Evolutionary conservation across 1,140 invertebrate genomes (phyloP).

Genomic region (Apis dorsata): DNA sequence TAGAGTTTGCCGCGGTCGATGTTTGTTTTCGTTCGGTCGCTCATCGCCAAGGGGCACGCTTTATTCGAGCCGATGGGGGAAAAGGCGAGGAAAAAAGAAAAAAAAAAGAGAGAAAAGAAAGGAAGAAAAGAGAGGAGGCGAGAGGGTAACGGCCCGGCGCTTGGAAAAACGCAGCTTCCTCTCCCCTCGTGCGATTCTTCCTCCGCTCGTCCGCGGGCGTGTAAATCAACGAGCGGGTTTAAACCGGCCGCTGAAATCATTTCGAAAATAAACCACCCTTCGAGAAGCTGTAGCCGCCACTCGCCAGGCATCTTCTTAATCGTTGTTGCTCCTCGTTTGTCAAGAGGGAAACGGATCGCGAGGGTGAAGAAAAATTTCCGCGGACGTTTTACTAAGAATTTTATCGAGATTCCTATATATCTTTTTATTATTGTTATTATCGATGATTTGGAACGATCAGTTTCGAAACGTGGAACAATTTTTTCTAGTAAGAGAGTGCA

Average conservation of each 20-base stretch:
- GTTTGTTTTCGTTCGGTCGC: slow-evolving; percentile 25
- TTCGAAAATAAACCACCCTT: slow-evolving; percentile 42
- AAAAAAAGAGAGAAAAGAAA: neutral
- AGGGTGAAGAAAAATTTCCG: neutral
- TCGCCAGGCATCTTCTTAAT: slow-evolving; percentile 18
- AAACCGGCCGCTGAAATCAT: slow-evolving; percentile 32
- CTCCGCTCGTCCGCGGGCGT: neutral
- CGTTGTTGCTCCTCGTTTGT: neutral
- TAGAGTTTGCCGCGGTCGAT: slow-evolving; percentile 8
- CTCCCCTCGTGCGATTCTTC: slow-evolving; percentile 1
- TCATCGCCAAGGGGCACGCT: neutral
- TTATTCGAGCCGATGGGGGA: neutral
- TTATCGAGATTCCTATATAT: neutral
- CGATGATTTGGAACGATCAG: no score
- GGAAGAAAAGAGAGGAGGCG: neutral
- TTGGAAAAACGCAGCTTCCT: no score
- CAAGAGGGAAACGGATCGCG: neutral
- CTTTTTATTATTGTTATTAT: no score
- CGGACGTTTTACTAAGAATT: neutral
- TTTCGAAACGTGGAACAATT: no score
- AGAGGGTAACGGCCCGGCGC: slow-evolving; percentile 31
- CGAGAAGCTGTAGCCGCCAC: slow-evolving; percentile 13
- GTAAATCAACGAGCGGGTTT: slow-evolving; percentile 23
- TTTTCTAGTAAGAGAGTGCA: no score
- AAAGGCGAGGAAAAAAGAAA: neutral